Percentiles rank a stretch among this genome's conserved stretches.
phyloP scores from a whole-genome alignment of 2,113 vertebrate species.

The Glaucomys volans region DNA sequence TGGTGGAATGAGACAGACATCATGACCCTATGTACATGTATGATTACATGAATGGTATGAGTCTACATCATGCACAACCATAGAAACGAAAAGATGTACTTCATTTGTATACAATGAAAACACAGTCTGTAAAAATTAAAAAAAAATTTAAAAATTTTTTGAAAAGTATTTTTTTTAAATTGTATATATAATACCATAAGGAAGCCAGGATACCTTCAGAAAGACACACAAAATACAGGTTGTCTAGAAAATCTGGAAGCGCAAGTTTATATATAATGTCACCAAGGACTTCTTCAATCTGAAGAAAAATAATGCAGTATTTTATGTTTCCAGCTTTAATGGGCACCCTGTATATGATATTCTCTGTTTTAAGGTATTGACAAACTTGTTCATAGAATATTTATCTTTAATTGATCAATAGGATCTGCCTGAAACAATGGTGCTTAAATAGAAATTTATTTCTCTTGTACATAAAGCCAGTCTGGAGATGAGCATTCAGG shows the following conservation, averaged over 20 bases:
- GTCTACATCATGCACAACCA: no score
- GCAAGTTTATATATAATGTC: not conserved
- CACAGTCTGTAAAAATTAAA: no score
- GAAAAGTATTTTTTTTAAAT: not conserved
- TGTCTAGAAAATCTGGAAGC: not conserved
- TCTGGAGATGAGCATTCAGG: not conserved
- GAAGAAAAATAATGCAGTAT: not conserved
- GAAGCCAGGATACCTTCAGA: not conserved
- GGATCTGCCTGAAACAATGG: not conserved
- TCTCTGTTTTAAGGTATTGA: not conserved
- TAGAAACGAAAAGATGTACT: no score
- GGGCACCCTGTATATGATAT: not conserved
- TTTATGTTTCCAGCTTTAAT: not conserved
- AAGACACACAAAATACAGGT: not conserved
- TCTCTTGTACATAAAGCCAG: not conserved
- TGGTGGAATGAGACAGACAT: no score
- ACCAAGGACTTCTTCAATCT: not conserved
- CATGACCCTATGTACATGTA: no score
- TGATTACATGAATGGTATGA: no score
- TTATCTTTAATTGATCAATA: not conserved
- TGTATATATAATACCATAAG: not conserved
- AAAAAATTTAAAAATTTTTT: no score
- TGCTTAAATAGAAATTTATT: not conserved
- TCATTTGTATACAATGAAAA: no score
- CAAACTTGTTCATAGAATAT: not conserved